Evolutionary conservation across 2,797 vertebrate species (phyloP), one percentile per base, ranked within the genome.

Genomic region (Gila robusta): DNA sequence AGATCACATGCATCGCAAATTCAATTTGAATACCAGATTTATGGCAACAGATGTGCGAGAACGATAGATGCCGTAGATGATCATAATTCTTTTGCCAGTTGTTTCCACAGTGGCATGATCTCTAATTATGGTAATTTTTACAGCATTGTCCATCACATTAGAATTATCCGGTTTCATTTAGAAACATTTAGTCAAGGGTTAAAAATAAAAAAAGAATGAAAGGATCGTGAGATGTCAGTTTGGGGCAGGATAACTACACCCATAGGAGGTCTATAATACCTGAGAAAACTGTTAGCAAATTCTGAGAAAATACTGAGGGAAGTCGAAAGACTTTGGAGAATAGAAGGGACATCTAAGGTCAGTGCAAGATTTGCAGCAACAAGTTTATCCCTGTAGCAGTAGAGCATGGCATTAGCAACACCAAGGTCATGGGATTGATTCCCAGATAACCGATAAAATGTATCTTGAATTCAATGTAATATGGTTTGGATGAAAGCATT

Each of bases 11-110:
- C 56, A 81, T 70, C 35, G 76, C 62, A 79, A 87, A 76, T 82
- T 88, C 47, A 78, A 85, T 85, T 80, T 79, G 87, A 88, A 86
- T 79, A 86, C 37, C 72, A 84, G 83, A 90, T 88, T 86, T 37
- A 79, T 84, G 37, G 59, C 35, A 89, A 85, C 89, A 88, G 87
- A 82, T 88, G 86, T 72, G 76, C 28, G 26, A 79, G 71, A 66
- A 16, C 73, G 56, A 85, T 81, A 71, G 35, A 87, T 84, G 76
- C 64, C 12, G 32, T 28, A 21, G 21, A 81, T 37, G 73, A 54
- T 81, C 85, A 23, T 87, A 84, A 72, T 56, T 78, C 76, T 82
- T 84, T 74, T 52, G 26, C 5, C 73, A 54, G 28, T 81, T 41
- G 62, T 85, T 87, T 85, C 37, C n/a, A 71, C 54, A 49, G 78